Evolutionary conservation across 2,888 invertebrate species (phyloP), one percentile per base, ranked within the genome.

Genomic region (Tribolium freemani): DNA sequence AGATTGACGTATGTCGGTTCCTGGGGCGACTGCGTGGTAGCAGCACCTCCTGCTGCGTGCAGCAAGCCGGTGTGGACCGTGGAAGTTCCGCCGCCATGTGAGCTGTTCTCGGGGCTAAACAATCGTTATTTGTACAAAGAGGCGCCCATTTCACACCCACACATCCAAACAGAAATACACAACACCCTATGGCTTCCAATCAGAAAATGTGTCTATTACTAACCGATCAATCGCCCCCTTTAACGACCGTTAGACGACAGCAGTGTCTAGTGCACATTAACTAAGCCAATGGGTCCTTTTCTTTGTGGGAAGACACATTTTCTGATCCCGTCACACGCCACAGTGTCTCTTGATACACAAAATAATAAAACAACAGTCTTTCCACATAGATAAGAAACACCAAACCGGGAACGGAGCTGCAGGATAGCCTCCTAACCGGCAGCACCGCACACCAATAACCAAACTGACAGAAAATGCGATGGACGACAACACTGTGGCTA

Each of bases 1-100:
- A 96, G 95, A 92, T 96, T 96, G 88, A 96, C 96, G 90, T 96
- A 96, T 83, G 96, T 96, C 81, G 96, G 96, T 89, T 95, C 95
- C 89, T 95, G 95, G 76, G 93, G 93, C 81, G 91, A 90, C 86
- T 91, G 90, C 79, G 90, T 88, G 81, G 90, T 89, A 77, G 87
- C 85, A 75, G 87, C 86, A 88, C 90, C 88, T 88, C 90, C 89
- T 87, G 89, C 87, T 79, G 85, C 79, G 80, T 87, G 86, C 81
- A 87, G 84, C 74, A 86, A 84, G 76, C 84, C 82, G 75, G 85
- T 84, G 80, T 86, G 86, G 82, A 86, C 84, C 69, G 85, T 79
- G 63, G 85, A 84, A 75, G 82, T 83, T 79, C 84, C 85, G 78
- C 85, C 84, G 72, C 84, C 84, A 78, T 81, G 83, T 48, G 82